phyloP scores from a whole-genome alignment of 2,888 invertebrate species.

The Conops quadrifasciatus region DNA sequence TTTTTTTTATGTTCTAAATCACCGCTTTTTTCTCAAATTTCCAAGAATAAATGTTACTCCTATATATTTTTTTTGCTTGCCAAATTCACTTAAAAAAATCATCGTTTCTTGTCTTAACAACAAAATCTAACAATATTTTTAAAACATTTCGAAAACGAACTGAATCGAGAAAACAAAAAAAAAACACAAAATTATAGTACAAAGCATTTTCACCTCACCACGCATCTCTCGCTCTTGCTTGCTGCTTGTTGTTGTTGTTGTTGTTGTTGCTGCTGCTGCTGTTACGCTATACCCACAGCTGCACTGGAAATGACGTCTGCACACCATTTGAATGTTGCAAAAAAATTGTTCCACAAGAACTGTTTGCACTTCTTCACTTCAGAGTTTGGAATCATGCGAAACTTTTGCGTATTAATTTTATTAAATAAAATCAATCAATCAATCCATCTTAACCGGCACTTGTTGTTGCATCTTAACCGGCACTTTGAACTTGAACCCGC shows the following conservation, averaged over 20 bases:
- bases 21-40: not conserved
- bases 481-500: not conserved
- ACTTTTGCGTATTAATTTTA: constrained; percentile 24
- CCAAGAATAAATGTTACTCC: not conserved
- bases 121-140: constrained; percentile 29
- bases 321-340: not conserved
- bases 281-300: constrained; percentile 51
- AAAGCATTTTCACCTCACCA: constrained; percentile 53
- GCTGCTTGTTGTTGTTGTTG: constrained; percentile 40
- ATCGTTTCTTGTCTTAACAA: constrained; percentile 29
- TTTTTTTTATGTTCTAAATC: not conserved
- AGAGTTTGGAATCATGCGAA: constrained; percentile 37
- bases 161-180: constrained; percentile 46
- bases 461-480: no score
- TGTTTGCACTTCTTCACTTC: no score
- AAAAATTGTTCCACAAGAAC: constrained; percentile 4
- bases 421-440: no score
- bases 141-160: constrained; percentile 28
- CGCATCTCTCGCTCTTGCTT: constrained; percentile 43
- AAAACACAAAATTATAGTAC: constrained; percentile 37
- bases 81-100: constrained; percentile 35
- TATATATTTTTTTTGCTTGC: constrained; percentile 36
- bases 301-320: not conserved
- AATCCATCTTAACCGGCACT: no score
- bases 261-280: constrained; percentile 38